These are phyloP conservation scores for Rhinichthys klamathensis DNA, from an alignment of 2,113 vertebrate species.

Conservation along the genomic window DNA sequence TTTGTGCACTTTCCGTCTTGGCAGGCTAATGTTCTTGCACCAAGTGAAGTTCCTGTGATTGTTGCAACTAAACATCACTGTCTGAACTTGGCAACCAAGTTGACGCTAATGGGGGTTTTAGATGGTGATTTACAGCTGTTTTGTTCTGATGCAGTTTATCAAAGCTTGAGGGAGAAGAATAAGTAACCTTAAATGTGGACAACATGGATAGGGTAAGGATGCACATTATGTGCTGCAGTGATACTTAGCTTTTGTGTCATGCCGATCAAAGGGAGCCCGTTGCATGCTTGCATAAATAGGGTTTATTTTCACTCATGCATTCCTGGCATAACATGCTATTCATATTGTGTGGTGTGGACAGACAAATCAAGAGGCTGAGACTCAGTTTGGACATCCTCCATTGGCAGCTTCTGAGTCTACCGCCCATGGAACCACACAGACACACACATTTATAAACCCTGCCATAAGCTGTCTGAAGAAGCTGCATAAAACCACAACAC, in stretches of 20 bases:
- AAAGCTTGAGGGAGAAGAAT: background rate
- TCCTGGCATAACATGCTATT: slow-evolving; percentile 44
- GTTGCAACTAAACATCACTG: slow-evolving; percentile 30
- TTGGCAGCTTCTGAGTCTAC: background rate
- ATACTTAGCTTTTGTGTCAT: slow-evolving; percentile 37
- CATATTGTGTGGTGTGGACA: slow-evolving; percentile 41
- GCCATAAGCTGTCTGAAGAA: background rate
- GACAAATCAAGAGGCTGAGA: slow-evolving; percentile 16
- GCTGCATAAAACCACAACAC: slow-evolving; percentile 1
- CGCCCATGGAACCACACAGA: slow-evolving; percentile 17
- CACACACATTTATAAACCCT: slow-evolving; percentile 18
- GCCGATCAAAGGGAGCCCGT: slow-evolving; percentile 21
- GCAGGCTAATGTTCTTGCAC: slow-evolving; percentile 5
- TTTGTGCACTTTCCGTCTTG: slow-evolving; percentile 6
- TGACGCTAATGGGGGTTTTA: background rate
- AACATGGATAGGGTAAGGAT: background rate
- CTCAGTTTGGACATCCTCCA: slow-evolving; percentile 31
- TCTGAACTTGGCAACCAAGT: background rate
- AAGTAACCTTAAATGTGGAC: background rate
- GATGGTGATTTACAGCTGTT: slow-evolving; percentile 21
- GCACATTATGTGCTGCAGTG: background rate
- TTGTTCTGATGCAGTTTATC: background rate
- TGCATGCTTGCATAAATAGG: slow-evolving; percentile 31
- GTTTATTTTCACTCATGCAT: slow-evolving; percentile 44
- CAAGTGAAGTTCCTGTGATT: slow-evolving; percentile 2